Evolutionary conservation across 2,113 vertebrate species (phyloP), one percentile per base, ranked within the genome.

Genomic region (Laterallus jamaicensis): DNA sequence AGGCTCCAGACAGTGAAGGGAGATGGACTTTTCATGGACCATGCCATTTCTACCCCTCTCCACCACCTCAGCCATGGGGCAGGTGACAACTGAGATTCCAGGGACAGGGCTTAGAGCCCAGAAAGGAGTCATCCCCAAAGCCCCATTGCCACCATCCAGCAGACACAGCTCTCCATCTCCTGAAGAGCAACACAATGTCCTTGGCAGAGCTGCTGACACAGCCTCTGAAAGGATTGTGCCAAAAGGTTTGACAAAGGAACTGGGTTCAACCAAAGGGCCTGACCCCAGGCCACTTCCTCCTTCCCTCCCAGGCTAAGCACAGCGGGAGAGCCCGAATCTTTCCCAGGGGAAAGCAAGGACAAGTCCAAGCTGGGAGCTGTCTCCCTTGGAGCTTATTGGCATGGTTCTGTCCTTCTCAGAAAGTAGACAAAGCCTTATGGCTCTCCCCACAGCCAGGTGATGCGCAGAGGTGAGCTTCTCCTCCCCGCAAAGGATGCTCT

Each of bases 131-230:
- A 9, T 12, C 25, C 8, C 35, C 26, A 15, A 19, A 20, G 16
- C 9, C 28, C 35, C 49, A 4, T 60, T 44, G 74, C 71, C 37
- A 0, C 6, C 9, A 40, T 31, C 49, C 80, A 85, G 54, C 29
- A 70, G 62, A 15, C 67, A 20, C 26, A 24, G 16, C 3, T 26
- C 22, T 67, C 42, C 74, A 4, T 5, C 56, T 55, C n/a, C 44
- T 35, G 1, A 44, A 14, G 12, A 50, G 14, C 42, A 64, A 29
- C 20, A 1, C 7, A n/a, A 0, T 3, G 9, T 11, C 42, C 26
- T 17, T n/a, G 26, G 32, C 3, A 50, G n/a, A 39, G 28, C 6
- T 3, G 3, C 0, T 0, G 52, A 7, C 16, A 7, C 6, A 8
- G 7, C 15, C 44, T 40, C 60, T 8, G 24, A 9, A 25, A 17